These are phyloP conservation scores for Druon quercuslanigerum DNA, from an alignment of 1,140 invertebrate species.

Conservation along the genomic window DNA sequence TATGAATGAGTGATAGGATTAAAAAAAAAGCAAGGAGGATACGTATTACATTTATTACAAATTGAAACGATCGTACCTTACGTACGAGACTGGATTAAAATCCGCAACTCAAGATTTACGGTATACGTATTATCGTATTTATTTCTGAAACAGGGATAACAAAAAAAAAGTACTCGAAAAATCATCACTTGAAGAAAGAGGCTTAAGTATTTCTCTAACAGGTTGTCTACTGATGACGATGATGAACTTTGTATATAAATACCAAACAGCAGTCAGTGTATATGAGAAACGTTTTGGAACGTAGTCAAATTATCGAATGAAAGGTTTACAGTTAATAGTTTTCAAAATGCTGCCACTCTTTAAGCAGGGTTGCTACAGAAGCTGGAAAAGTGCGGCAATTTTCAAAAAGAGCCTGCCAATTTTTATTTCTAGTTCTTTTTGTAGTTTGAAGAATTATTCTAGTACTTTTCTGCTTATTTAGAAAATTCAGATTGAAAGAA, in stretches of 20 bases:
- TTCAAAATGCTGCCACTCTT: slow-evolving; percentile 3
- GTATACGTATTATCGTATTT: neutral
- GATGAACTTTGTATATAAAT: slow-evolving; percentile 10
- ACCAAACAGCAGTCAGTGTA: slow-evolving; percentile 17
- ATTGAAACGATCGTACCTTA: neutral
- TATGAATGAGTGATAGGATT: slow-evolving; percentile 9
- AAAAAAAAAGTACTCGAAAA: neutral
- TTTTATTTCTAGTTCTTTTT: too few relatives aligned
- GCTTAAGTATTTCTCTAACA: slow-evolving; percentile 18
- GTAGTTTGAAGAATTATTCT: too few relatives aligned
- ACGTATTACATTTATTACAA: neutral
- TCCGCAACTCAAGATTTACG: neutral
- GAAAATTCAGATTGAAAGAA: too few relatives aligned
- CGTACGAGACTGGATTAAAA: neutral
- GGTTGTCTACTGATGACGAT: neutral
- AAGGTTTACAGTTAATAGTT: slow-evolving; percentile 2
- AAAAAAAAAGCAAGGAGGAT: neutral
- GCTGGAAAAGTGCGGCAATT: too few relatives aligned
- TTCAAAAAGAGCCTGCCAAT: too few relatives aligned
- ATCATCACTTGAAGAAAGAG: slow-evolving; percentile 12
- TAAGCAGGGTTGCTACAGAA: neutral
- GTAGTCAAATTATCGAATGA: slow-evolving; percentile 9
- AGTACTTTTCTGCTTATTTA: too few relatives aligned
- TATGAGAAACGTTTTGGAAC: slow-evolving; percentile 12
- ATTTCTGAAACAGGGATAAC: neutral